These are phyloP conservation scores for Acipenser oxyrinchus DNA, from an alignment of 2,797 vertebrate genomes.

Conservation along the genomic window DNA sequence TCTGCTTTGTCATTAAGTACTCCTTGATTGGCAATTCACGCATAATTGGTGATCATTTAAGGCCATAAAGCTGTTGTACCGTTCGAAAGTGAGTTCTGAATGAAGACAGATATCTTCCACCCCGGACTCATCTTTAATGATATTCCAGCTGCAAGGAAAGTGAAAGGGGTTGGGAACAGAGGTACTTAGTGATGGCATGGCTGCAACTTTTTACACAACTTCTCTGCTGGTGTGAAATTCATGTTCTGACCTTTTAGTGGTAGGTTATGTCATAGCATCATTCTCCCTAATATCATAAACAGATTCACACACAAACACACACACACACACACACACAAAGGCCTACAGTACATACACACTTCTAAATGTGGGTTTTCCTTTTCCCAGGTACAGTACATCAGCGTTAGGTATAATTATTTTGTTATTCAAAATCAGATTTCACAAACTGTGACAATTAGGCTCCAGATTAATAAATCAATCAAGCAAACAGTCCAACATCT, in stretches of 20 bases:
- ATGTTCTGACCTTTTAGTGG: slow-evolving; percentile 1
- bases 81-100: slow-evolving; percentile 55
- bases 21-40: slow-evolving; percentile 73
- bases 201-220: slow-evolving; percentile 12
- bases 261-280: not conserved
- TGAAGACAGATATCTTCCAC: slow-evolving; percentile 53
- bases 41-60: slow-evolving; percentile 71
- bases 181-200: slow-evolving; percentile 28
- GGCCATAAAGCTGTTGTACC: slow-evolving; percentile 68
- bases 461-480: too few relatives aligned
- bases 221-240: not conserved
- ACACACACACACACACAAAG: slow-evolving; percentile 1
- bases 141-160: slow-evolving; percentile 21
- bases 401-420: not conserved
- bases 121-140: slow-evolving; percentile 26
- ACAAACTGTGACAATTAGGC: too few relatives aligned
- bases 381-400: slow-evolving; percentile 26
- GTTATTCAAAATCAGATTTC: too few relatives aligned
- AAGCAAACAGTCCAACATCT: too few relatives aligned
- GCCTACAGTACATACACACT: not conserved
- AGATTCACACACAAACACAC: slow-evolving; percentile 3
- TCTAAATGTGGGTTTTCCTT: not conserved
- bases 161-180: slow-evolving; percentile 44
- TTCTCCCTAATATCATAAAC: not conserved
- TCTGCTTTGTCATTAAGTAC: slow-evolving; percentile 73